Percentiles rank a stretch among this genome's conserved stretches.
phyloP scores from a whole-genome alignment of 2,888 invertebrate species.

The Drosophila prolongata region DNA sequence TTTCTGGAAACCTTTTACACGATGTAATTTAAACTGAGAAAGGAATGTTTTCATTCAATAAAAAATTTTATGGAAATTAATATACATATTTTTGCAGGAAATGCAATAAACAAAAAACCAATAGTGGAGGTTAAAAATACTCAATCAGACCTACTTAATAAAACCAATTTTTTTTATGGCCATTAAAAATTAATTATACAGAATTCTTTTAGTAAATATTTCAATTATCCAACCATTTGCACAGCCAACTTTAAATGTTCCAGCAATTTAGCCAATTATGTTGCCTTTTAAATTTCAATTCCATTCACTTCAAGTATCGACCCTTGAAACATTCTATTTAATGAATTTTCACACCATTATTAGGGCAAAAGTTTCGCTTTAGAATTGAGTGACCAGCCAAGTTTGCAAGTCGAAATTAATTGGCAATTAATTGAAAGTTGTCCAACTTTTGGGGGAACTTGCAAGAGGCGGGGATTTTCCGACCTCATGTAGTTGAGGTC shows the following conservation, averaged over 20 bases:
- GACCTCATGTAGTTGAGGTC: constrained; percentile 22
- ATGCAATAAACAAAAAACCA: no score
- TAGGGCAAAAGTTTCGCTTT: background rate
- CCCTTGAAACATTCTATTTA: constrained; percentile 7
- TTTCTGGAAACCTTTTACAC: no score
- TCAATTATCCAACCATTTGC: background rate
- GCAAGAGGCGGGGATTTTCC: constrained; percentile 32
- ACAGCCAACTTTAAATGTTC: background rate
- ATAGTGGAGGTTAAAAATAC: no score
- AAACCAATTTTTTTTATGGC: no score
- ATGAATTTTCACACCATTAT: constrained; percentile 32
- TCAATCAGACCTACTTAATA: no score
- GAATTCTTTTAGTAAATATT: no score
- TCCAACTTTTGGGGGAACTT: constrained; percentile 50
- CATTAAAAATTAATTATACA: no score
- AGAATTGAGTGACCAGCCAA: constrained; percentile 26
- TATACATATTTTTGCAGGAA: no score
- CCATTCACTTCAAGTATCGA: constrained; percentile 11
- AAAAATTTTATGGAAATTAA: no score
- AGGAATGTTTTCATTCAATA: no score
- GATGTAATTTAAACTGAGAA: no score
- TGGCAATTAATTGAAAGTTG: constrained; percentile 76
- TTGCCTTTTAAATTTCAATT: constrained; percentile 5
- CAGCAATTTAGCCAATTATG: background rate
- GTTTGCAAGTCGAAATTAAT: constrained; percentile 58